These are phyloP conservation scores for Coregonus suidteri DNA, from an alignment of 2,797 vertebrate genomes.

Conservation along the genomic window DNA sequence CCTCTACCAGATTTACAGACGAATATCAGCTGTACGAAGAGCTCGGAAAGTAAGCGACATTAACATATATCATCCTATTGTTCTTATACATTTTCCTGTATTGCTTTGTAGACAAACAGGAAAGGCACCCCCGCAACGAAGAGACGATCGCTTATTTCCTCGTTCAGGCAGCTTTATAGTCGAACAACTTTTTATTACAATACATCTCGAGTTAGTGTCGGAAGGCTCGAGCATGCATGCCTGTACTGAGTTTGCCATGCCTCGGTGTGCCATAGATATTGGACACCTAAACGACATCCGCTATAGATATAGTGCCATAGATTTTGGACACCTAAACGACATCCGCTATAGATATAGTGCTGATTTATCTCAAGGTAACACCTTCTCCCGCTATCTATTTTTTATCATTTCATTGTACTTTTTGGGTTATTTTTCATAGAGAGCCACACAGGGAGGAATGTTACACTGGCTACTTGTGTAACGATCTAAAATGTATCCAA, in stretches of 20 bases:
- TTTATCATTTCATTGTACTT: not conserved
- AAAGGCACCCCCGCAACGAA: constrained; percentile 18
- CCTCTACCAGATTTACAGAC: constrained; percentile 94
- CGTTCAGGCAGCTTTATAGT: constrained; percentile 40
- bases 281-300: constrained; percentile 11
- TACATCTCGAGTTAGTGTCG: not conserved
- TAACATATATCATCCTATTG: not conserved
- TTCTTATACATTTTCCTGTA: not conserved
- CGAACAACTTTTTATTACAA: not conserved
- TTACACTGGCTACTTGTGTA: not conserved
- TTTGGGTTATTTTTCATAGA: not conserved
- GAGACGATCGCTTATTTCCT: constrained; percentile 25
- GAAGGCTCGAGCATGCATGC: not conserved
- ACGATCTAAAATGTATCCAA: not conserved
- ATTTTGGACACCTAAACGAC: constrained; percentile 4
- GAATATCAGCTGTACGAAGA: constrained; percentile 97
- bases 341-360: constrained; percentile 4
- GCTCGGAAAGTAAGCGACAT: constrained; percentile 91
- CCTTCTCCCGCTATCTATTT: not conserved
- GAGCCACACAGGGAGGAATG: not conserved
- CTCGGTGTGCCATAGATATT: not conserved
- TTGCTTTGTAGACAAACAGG: constrained; percentile 5
- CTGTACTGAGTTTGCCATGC: not conserved
- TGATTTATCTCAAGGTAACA: constrained; percentile 4
- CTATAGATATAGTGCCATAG: not conserved